Percentiles rank a stretch among this genome's conserved stretches.
These are phyloP conservation scores for Otolemur garnettii DNA, from an alignment of 2,113 vertebrate species.

Conservation along the genomic window DNA sequence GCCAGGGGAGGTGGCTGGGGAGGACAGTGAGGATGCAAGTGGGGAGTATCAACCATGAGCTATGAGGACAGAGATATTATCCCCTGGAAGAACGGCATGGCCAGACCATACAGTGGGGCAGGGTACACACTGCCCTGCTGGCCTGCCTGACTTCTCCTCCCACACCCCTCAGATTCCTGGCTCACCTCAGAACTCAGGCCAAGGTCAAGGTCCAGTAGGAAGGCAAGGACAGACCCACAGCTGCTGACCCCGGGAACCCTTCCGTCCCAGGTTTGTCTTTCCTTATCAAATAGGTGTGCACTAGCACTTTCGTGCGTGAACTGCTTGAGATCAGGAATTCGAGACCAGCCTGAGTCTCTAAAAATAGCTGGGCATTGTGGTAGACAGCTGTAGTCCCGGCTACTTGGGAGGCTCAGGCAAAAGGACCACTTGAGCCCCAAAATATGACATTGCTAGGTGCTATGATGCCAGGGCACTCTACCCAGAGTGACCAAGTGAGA, in stretches of 20 bases:
- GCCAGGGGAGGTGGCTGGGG: background rate
- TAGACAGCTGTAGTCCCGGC: too few species aligned
- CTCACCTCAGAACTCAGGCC: background rate
- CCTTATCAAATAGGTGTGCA: too few species aligned
- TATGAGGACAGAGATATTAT: background rate
- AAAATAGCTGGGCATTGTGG: too few species aligned
- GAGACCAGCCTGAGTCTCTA: too few species aligned
- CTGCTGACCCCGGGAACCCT: slow-evolving; percentile 4
- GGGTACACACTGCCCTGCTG: background rate
- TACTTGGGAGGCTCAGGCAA: too few species aligned
- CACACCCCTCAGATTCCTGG: background rate
- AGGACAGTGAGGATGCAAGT: background rate
- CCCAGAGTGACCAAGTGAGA: too few species aligned
- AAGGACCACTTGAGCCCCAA: too few species aligned
- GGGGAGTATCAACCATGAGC: background rate
- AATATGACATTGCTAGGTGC: too few species aligned
- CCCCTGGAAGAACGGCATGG: background rate
- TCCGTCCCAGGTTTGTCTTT: background rate
- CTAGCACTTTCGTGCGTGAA: too few species aligned
- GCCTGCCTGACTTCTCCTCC: background rate
- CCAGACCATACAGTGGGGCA: background rate
- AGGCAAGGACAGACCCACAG: slow-evolving; percentile 7
- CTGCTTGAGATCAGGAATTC: too few species aligned
- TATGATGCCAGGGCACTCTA: too few species aligned
- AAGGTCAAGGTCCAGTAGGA: background rate